Percentiles rank a stretch among this genome's conserved stretches.
Conservation (phyloP, 2,888 invertebrate genomes). For the Dasysyrphus tricinctus region DNA sequence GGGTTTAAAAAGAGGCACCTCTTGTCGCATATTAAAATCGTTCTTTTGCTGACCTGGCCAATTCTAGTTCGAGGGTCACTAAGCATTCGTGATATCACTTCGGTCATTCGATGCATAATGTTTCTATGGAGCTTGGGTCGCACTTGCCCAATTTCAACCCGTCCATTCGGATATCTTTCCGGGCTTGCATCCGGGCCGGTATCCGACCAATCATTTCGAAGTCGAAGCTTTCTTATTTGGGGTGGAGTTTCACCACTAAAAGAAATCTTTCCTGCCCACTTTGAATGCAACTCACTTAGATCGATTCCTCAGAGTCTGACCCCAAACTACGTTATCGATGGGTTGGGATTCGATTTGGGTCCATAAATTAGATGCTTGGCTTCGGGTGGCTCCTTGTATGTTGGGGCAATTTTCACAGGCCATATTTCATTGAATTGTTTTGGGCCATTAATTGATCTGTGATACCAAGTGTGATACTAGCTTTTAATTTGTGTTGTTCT, state of each 20-base stretch:
- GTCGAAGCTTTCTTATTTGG: conserved; percentile 87
- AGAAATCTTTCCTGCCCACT: conserved; percentile 62
- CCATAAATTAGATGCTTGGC: too few species aligned
- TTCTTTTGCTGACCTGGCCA: conserved; percentile 79
- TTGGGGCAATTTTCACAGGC: too few species aligned
- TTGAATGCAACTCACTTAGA: conserved; percentile 78
- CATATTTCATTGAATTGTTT: too few species aligned
- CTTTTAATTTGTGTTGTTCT: too few species aligned
- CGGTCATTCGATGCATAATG: conserved; percentile 92
- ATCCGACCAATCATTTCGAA: conserved; percentile 91
- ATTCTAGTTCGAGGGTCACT: conserved; percentile 88
- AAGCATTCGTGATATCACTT: conserved; percentile 91
- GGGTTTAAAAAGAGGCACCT: conserved; percentile 76
- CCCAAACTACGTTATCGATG: too few species aligned
- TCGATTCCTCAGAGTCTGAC: conserved; percentile 86
- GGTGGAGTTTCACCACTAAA: conserved; percentile 80
- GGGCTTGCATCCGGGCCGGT: conserved; percentile 91
- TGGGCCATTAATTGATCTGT: too few species aligned
- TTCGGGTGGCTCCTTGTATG: too few species aligned
- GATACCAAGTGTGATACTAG: too few species aligned
- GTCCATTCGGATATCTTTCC: conserved; percentile 85
- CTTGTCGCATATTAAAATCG: conserved; percentile 75
- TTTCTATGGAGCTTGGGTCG: conserved; percentile 88
- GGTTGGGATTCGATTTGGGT: too few species aligned
- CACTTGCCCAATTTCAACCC: conserved; percentile 86